Base-by-base conservation (phyloP, 2,888 invertebrate genomes). In the Diabrotica balteata region DNA sequence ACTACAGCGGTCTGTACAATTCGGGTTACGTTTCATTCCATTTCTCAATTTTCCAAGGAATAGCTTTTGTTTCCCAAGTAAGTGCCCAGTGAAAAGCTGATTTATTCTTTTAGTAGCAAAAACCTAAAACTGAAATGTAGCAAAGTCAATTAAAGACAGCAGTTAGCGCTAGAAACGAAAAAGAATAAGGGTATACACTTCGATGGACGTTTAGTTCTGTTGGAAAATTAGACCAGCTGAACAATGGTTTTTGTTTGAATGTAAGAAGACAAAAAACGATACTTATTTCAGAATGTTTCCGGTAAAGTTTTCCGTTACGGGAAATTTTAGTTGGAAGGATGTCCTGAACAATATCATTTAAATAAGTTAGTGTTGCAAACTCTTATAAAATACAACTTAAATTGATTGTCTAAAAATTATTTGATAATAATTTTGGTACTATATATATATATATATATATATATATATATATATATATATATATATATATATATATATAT, bases 91-190 rank as follows among this genome's bases (percentile, higher is more conserved):
- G 53, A 43, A 59, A 60, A 60, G 60, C 51, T 42, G 52, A 52
- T 60, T 60, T 60, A 59, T 60, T 43, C 51, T 44, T 60, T 51
- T 17, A 8, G 45, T 2, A 22, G 53, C 44, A 53, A 61, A 53
- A 61, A 61, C 53, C 45, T 9, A 54, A 62, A 53, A 54, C 54
- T 54, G 42, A 47, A 53, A 62, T 62, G 62, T 62, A 54, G 47
- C 47, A 62, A 62, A 62, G 62, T 62, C 62, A 54, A 62, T 62
- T 62, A 62, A 54, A 62, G 50, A 49, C 45, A 62, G 54, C 62
- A 61, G 52, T 61, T 61, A 61, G 45, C 61, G 54, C 54, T 62
- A 54, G 47, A 62, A 62, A 53, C 32, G 46, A 53, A 53, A 53
- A 46, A 61, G 61, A 22, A 61, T 32, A 46, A 46, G n/a, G 53